Percentiles rank a stretch among this genome's conserved stretches.
phyloP scores from a whole-genome alignment of 1,140 invertebrate genomes.

The Samia ricini region DNA sequence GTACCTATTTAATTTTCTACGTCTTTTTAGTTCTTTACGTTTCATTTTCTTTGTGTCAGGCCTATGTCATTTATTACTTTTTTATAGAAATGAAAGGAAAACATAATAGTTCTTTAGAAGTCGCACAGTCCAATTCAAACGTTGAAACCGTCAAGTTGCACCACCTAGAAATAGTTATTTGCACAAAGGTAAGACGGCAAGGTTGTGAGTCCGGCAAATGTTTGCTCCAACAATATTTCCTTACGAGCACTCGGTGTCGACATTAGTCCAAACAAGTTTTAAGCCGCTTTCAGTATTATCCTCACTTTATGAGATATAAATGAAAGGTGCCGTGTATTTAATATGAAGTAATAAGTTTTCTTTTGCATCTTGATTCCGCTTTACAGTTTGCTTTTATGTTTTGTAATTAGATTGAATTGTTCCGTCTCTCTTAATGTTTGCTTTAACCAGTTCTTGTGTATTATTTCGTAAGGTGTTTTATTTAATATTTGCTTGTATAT shows the following conservation, averaged over 20 bases:
- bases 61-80: neutral
- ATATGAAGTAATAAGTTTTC: slow-evolving; percentile 1
- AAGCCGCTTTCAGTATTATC: slow-evolving; percentile 9
- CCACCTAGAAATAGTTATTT: slow-evolving; percentile 48
- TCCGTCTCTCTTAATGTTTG: neutral
- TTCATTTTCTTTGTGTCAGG: neutral
- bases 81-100: neutral
- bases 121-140: neutral
- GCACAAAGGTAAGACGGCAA: slow-evolving; percentile 59
- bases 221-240: slow-evolving; percentile 69
- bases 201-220: slow-evolving; percentile 58
- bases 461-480: neutral
- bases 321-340: neutral
- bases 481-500: neutral
- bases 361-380: neutral
- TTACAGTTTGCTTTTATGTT: neutral
- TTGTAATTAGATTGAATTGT: slow-evolving; percentile 1
- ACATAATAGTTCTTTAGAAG: neutral
- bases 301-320: slow-evolving; percentile 2
- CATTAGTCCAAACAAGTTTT: slow-evolving; percentile 67
- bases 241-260: slow-evolving; percentile 62
- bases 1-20: too few species aligned
- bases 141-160: slow-evolving; percentile 15
- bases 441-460: neutral
- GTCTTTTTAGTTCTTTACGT: neutral